phyloP scores from a whole-genome alignment of 2,797 vertebrate genomes.

The Chaetophractus vellerosus region DNA sequence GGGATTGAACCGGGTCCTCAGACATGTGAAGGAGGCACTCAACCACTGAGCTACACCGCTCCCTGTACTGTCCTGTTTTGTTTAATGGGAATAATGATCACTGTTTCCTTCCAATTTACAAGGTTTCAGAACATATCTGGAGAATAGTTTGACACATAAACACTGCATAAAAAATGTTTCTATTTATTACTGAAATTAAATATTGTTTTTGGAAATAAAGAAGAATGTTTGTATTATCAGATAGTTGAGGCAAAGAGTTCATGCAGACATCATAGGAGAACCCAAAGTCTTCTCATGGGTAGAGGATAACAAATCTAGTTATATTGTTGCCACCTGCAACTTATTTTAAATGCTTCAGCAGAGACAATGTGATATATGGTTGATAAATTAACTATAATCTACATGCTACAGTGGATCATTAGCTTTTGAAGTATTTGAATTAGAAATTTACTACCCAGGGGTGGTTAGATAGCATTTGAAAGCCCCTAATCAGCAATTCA shows the following conservation, averaged over 20 bases:
- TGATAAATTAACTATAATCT: background rate
- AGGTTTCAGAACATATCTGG: background rate
- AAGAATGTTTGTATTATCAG: background rate
- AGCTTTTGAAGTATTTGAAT: background rate
- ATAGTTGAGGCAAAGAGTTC: background rate
- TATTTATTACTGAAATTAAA: background rate
- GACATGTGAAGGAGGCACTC: no score
- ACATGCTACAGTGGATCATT: background rate
- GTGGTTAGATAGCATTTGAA: background rate
- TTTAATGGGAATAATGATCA: background rate
- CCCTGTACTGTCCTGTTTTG: background rate
- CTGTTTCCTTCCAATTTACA: background rate
- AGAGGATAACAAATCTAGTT: background rate
- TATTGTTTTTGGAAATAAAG: background rate
- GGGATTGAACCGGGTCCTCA: no score
- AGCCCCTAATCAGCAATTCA: background rate
- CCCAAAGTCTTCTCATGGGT: background rate
- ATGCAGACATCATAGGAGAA: background rate
- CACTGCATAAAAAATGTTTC: background rate
- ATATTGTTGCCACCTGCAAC: background rate
- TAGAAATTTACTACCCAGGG: background rate
- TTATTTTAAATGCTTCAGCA: slow-evolving; percentile 32
- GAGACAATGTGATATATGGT: background rate
- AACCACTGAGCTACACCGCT: no score
- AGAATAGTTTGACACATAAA: background rate